These are phyloP conservation scores for Enoplolaimus lenunculus DNA, from an alignment of 2,888 invertebrate species.

Conservation along the genomic window DNA sequence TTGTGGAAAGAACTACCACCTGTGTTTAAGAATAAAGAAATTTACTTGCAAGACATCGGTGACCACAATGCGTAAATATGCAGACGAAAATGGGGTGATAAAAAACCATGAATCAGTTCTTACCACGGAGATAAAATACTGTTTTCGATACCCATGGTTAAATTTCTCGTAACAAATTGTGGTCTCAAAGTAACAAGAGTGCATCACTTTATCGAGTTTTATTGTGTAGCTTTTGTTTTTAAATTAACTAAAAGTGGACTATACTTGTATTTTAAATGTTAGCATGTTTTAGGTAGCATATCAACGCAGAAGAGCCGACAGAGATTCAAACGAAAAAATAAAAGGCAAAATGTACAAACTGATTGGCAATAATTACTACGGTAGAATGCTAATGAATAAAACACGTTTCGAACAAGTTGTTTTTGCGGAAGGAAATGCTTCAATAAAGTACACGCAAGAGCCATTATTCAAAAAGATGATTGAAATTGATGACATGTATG, in stretches of 20 bases:
- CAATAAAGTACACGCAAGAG: not conserved
- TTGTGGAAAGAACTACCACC: not conserved
- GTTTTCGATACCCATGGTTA: not conserved
- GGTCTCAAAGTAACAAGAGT: slow-evolving; percentile 7
- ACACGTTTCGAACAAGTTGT: not conserved
- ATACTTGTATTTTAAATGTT: no score
- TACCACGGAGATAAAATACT: not conserved
- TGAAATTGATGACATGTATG: slow-evolving; percentile 8
- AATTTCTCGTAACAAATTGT: not conserved
- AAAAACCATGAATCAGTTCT: not conserved
- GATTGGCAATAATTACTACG: slow-evolving; percentile 6
- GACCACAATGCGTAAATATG: not conserved
- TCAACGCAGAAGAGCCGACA: not conserved
- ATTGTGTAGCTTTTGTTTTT: not conserved
- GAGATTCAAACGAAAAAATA: not conserved
- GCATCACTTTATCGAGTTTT: not conserved
- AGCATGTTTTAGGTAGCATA: not conserved
- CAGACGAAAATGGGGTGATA: not conserved
- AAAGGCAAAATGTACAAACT: not conserved
- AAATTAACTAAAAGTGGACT: no score
- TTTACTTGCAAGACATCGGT: not conserved
- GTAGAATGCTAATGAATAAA: not conserved
- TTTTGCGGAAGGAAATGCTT: not conserved
- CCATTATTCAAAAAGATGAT: not conserved
- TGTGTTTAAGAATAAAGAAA: not conserved